Base-by-base conservation (phyloP, 2,888 invertebrate genomes). In the Leptarthrus brevirostris region DNA sequence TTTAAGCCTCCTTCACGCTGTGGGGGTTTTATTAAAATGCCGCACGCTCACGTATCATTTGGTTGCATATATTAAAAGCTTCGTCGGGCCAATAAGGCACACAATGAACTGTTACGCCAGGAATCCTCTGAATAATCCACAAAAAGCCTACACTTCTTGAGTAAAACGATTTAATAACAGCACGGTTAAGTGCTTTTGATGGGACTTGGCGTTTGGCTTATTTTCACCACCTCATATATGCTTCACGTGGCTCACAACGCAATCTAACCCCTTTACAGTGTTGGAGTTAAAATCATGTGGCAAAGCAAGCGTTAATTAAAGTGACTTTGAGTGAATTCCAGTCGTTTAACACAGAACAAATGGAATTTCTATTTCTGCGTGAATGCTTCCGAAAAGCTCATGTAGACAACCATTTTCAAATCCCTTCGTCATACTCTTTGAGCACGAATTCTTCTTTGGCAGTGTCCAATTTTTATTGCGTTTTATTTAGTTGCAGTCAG, bases 101-200 rank as follows among this genome's bases (percentile, higher is more conserved):
- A 44, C 26, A 56, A 58, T 56, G 24, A 44, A 56, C 44, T 44
- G 44, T 12, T 24, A 16, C 36, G 12, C n/a, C 3, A 16, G n/a
- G 10, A n/a, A 14, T 40, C 40, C 20, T 36, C 49, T 72, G 20
- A 30, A 58, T 58, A 72, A 72, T 72, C 56, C 72, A 47, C 56
- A 72, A 72, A 56, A 72, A 47, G 56, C 72, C 72, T n/a, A 58
- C 44, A 58, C 40, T 56, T 47, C 30, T 72, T 44, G n/a, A 69
- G 69, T 69, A 69, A 69, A 69, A 52, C 69, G 69, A 64, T 69
- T 69, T 69, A 69, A 69, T 69, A 69, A 69, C 18, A 52, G 20
- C 14, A 16, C 52, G 30, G 30, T 20, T 30, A 69, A 69, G 69
- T 30, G 18, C 52, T 52, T 12, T 14, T 52, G n/a, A 52, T 34